Percentiles rank a stretch among this genome's conserved stretches.
Evolutionary conservation across 2,888 invertebrate species (phyloP).

Genomic region (Dryocosmus kuriphilus): DNA sequence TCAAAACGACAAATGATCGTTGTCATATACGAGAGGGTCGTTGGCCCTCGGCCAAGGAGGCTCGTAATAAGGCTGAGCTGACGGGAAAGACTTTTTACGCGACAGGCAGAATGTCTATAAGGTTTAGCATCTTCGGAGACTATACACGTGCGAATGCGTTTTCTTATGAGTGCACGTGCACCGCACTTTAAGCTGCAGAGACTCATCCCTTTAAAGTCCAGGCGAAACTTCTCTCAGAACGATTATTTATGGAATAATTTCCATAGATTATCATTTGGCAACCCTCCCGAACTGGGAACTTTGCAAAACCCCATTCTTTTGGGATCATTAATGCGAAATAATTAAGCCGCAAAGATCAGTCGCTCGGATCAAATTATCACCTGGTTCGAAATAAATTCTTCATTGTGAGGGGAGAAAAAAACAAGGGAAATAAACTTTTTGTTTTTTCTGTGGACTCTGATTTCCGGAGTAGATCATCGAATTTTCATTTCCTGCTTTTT

Average conservation of each 20-base stretch:
- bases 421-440: too few relatives aligned
- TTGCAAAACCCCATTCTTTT: slow-evolving; percentile 14
- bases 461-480: not conserved
- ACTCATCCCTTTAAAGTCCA: slow-evolving; percentile 1
- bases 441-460: too few relatives aligned
- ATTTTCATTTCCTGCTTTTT: not conserved
- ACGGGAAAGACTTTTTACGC: slow-evolving; percentile 50
- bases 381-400: not conserved
- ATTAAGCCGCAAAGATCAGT: not conserved
- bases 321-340: slow-evolving; percentile 18
- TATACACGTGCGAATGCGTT: slow-evolving; percentile 29
- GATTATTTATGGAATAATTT: slow-evolving; percentile 36
- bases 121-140: slow-evolving; percentile 49
- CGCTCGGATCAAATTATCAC: not conserved
- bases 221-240: slow-evolving; percentile 10
- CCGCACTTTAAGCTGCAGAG: slow-evolving; percentile 13
- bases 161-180: slow-evolving; percentile 32
- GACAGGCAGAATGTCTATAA: slow-evolving; percentile 54
- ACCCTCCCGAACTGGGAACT: slow-evolving; percentile 28
- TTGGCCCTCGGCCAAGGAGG: slow-evolving; percentile 34
- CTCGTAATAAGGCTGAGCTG: slow-evolving; percentile 29
- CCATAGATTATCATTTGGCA: slow-evolving; percentile 39
- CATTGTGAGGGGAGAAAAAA: too few relatives aligned
- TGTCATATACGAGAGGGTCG: slow-evolving; percentile 27
- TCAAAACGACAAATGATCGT: slow-evolving; percentile 32